These are phyloP conservation scores for Tenthredo scrophulariae DNA, from an alignment of 2,888 invertebrate genomes.

Conservation along the genomic window DNA sequence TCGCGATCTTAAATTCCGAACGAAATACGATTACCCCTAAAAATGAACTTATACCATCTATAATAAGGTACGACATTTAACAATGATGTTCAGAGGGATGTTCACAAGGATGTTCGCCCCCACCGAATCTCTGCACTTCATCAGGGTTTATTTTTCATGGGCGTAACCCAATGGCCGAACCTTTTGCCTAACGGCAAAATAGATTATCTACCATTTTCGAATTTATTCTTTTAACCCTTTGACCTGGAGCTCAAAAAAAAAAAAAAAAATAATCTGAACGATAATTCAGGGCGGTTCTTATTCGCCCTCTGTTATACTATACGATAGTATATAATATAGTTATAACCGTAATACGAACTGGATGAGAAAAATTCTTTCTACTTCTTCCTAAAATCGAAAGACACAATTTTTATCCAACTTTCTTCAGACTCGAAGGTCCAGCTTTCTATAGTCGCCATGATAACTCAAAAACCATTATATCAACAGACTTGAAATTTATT, in stretches of 20 bases:
- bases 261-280: not conserved
- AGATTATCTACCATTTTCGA: not conserved
- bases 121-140: slow-evolving; percentile 1
- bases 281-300: not conserved
- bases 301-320: not conserved
- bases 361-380: not conserved
- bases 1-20: not conserved
- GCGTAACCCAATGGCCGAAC: not conserved
- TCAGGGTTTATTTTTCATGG: slow-evolving; percentile 24
- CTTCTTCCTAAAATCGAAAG: not conserved
- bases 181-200: not conserved
- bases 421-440: not conserved
- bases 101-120: not conserved
- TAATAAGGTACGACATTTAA: not conserved
- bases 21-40: not conserved
- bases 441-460: not conserved
- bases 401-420: not conserved
- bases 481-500: not conserved
- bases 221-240: slow-evolving; percentile 21
- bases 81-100: not conserved
- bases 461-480: not conserved
- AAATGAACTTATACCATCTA: not conserved
- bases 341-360: not conserved
- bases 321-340: not conserved
- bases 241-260: not conserved